These are phyloP conservation scores for Balaenoptera acutorostrata DNA, from an alignment of 2,113 vertebrate species.

Conservation along the genomic window DNA sequence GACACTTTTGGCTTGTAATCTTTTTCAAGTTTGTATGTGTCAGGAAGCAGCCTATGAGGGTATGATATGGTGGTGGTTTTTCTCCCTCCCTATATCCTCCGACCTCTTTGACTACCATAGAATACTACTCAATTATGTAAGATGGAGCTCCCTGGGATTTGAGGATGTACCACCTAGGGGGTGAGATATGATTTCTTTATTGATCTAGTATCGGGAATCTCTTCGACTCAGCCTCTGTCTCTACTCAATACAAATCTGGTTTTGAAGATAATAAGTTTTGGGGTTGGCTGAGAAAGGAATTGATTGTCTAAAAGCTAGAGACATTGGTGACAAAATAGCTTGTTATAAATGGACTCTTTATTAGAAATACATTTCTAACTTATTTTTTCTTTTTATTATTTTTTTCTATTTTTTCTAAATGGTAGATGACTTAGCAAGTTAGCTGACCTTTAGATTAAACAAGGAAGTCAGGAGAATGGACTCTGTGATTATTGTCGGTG, in stretches of 20 bases:
- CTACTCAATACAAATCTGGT: conserved; percentile 10
- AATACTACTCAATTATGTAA: conserved; percentile 35
- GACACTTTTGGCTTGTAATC: background rate
- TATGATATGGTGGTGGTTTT: background rate
- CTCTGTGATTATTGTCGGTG: background rate
- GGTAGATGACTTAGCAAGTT: background rate
- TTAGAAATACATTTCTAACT: conserved; percentile 14
- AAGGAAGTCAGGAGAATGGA: background rate
- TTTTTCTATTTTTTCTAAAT: background rate
- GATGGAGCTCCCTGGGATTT: background rate
- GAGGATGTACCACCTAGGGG: background rate
- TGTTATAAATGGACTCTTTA: conserved; percentile 19
- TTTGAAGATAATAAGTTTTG: conserved; percentile 44
- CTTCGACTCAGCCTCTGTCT: conserved; percentile 13
- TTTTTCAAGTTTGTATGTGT: background rate
- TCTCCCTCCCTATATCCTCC: background rate
- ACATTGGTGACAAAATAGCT: conserved; percentile 25
- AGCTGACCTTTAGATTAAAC: background rate
- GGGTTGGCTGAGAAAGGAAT: conserved; percentile 18
- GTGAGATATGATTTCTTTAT: conserved; percentile 29
- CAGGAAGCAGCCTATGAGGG: background rate
- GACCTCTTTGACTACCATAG: background rate
- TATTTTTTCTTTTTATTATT: background rate
- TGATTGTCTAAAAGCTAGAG: conserved; percentile 27
- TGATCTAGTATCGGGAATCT: background rate